Percentiles rank a stretch among this genome's conserved stretches.
These are phyloP conservation scores for Platypus cylindrus DNA, from an alignment of 2,888 invertebrate genomes.

Conservation along the genomic window DNA sequence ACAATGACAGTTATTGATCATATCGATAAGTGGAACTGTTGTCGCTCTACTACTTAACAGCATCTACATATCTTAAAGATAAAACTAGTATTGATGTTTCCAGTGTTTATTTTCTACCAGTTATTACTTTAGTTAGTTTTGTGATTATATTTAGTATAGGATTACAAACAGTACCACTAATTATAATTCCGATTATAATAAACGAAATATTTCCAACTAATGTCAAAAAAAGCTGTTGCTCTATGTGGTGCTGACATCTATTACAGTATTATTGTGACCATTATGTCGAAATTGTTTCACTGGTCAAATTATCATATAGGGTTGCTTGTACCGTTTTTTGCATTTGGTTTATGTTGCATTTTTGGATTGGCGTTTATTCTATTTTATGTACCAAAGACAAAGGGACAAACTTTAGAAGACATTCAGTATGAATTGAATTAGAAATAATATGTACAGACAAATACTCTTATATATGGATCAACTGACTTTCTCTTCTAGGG, in stretches of 20 bases:
- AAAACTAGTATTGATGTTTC: constrained; percentile 28
- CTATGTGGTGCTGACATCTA: constrained; percentile 42
- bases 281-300: constrained; percentile 38
- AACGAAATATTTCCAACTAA: constrained; percentile 44
- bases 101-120: constrained; percentile 32
- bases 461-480: no score
- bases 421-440: constrained; percentile 31
- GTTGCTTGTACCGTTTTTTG: constrained; percentile 37
- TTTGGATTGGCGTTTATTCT: constrained; percentile 34
- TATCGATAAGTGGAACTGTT: constrained; percentile 37
- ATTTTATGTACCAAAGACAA: constrained; percentile 38
- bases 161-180: constrained; percentile 39
- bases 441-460: constrained; percentile 5
- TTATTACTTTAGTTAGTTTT: constrained; percentile 35
- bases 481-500: no score
- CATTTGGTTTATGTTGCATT: constrained; percentile 30
- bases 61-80: constrained; percentile 35
- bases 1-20: constrained; percentile 38
- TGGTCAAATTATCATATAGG: constrained; percentile 32
- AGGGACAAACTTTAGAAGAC: constrained; percentile 39
- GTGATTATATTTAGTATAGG: constrained; percentile 40
- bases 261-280: constrained; percentile 36
- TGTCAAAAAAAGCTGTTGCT: constrained; percentile 43
- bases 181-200: constrained; percentile 39
- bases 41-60: constrained; percentile 33